Evolutionary conservation across 2,888 invertebrate genomes (phyloP).

Genomic region (Stenotaenia linearis): DNA sequence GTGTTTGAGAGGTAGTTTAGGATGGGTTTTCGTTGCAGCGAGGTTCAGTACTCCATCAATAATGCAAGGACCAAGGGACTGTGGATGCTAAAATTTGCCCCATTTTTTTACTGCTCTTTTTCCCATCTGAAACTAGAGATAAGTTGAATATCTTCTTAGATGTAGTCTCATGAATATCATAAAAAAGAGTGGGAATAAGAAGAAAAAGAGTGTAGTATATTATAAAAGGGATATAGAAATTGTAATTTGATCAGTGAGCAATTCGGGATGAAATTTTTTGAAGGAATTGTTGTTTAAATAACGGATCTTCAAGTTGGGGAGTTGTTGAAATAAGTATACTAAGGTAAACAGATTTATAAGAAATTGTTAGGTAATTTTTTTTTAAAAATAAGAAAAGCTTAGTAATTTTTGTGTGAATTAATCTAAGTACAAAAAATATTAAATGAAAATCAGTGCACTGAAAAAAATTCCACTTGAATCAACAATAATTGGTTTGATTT

Average conservation of each 20-base stretch:
- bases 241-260: not conserved
- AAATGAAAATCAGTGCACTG: too few relatives aligned
- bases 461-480: too few relatives aligned
- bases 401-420: too few relatives aligned
- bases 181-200: not conserved
- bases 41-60: conserved; percentile 12
- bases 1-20: not conserved
- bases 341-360: not conserved
- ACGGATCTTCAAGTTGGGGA: not conserved
- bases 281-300: not conserved
- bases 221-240: not conserved
- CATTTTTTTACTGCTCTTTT: not conserved
- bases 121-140: conserved; percentile 6
- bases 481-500: too few relatives aligned
- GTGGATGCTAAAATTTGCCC: conserved; percentile 12
- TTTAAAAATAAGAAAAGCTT: not conserved
- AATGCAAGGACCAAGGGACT: conserved; percentile 26
- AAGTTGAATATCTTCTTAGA: conserved; percentile 20
- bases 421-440: too few relatives aligned
- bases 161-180: conserved; percentile 20
- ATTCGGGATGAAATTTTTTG: not conserved
- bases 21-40: not conserved
- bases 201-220: not conserved
- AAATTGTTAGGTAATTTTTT: not conserved
- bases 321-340: not conserved